phyloP scores from a whole-genome alignment of 2,888 invertebrate species.

The Lasioglossum vierecki region DNA sequence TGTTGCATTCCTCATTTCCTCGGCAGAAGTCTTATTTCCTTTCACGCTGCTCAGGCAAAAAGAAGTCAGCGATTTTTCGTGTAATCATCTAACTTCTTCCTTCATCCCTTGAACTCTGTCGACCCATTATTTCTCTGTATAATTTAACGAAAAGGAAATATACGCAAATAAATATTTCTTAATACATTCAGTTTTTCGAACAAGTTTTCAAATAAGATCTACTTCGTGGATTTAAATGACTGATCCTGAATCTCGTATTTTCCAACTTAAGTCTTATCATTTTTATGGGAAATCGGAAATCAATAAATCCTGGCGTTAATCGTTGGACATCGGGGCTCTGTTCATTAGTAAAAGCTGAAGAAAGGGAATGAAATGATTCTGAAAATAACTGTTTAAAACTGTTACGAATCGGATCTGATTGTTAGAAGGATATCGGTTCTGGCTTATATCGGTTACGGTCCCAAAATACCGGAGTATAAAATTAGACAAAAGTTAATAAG shows the following conservation, averaged over 20 bases:
- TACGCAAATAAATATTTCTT: neutral
- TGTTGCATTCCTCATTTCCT: slow-evolving; percentile 37
- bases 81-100: slow-evolving; percentile 37
- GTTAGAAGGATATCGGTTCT: too few relatives aligned
- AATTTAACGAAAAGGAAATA: neutral
- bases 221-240: too few relatives aligned
- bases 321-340: neutral
- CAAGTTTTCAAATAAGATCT: too few relatives aligned
- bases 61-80: slow-evolving; percentile 31
- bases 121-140: neutral
- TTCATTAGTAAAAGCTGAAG: neutral
- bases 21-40: slow-evolving; percentile 40
- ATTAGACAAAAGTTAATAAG: too few relatives aligned
- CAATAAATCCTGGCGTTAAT: neutral
- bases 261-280: neutral
- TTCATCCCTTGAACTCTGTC: neutral
- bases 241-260: too few relatives aligned
- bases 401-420: too few relatives aligned
- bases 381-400: too few relatives aligned
- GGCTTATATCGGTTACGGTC: too few relatives aligned
- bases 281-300: neutral
- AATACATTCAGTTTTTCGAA: too few relatives aligned
- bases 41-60: slow-evolving; percentile 11
- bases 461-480: too few relatives aligned
- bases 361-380: neutral